Evolutionary conservation across 37 sponge, comb jelly and placozoan genomes (phyloP), one percentile per base, ranked within the genome.

Genomic region (Beroe forskalii): DNA sequence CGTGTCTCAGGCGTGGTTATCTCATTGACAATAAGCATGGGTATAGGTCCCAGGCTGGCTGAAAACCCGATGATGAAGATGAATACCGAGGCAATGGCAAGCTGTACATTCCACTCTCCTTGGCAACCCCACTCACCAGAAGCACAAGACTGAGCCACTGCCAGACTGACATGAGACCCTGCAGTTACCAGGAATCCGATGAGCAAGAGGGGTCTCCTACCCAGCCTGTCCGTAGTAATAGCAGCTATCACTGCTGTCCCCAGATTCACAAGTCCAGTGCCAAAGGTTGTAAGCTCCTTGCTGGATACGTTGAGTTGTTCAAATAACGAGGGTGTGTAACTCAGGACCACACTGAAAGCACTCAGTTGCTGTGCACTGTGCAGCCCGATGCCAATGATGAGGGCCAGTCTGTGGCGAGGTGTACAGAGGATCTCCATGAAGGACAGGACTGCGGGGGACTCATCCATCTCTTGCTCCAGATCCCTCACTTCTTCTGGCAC

Each of bases 21-120:
- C 40, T 72, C 75, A 6, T 30, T 33, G 40, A 72, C 75, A 36
- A 72, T 72, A 36, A 72, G 22, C 75, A 36, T 36, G 9, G 75
- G 75, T 20, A 72, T 33, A 4, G 75, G 35, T 37, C 75, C 75
- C 31, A 30, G 31, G 35, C 75, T 20, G 8, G 39, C 40, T 6
- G 75, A 36, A 20, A 72, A 72, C 75, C 75, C 75, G 22, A 37
- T 37, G 37, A 72, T 72, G 75, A 72, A 72, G 75, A 72, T 36
- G 40, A 72, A 72, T 36, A 72, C 75, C 8, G 75, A 72, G 37
- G 22, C 75, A 8, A 72, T 36, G 35, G 75, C 75, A 37, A 37
- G 6, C 12, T 72, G 35, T 4, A 19, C 40, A 8, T 3, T 72
- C 75, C 75, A 72, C 40, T 33, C 37, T 30, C 75, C 75, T 22